Conservation (phyloP, 2,797 vertebrate genomes). For the Tapera naevia region DNA sequence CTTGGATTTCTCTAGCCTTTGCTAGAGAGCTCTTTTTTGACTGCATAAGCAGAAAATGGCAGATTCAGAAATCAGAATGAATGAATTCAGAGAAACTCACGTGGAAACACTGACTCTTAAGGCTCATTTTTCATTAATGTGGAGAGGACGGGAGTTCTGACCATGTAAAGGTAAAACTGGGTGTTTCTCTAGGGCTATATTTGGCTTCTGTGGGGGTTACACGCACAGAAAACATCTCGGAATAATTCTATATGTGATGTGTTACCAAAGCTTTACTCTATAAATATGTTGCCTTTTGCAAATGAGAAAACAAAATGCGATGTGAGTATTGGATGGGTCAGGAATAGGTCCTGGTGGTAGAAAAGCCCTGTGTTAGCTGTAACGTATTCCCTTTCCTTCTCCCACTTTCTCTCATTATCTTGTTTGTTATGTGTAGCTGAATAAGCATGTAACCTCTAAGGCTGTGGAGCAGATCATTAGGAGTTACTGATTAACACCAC, state of each 20-base stretch:
- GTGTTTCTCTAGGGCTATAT: slow-evolving; percentile 3
- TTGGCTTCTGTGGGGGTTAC: slow-evolving; percentile 21
- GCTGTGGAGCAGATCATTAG: slow-evolving; percentile 71
- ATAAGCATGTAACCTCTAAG: slow-evolving; percentile 56
- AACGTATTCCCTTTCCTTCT: background rate
- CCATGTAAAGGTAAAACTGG: slow-evolving; percentile 45
- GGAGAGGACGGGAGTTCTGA: slow-evolving; percentile 1
- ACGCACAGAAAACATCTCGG: background rate
- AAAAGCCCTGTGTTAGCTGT: background rate
- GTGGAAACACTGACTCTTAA: slow-evolving; percentile 27
- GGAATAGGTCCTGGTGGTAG: background rate
- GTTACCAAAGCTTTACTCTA: slow-evolving; percentile 11
- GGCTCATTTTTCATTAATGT: slow-evolving; percentile 52
- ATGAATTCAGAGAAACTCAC: slow-evolving; percentile 41
- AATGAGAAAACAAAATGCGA: slow-evolving; percentile 23
- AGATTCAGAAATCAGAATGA: slow-evolving; percentile 66
- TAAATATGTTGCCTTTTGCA: slow-evolving; percentile 23
- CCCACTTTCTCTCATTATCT: slow-evolving; percentile 53
- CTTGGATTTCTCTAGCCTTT: slow-evolving; percentile 31
- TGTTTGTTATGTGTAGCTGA: slow-evolving; percentile 65
- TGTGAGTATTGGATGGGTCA: background rate
- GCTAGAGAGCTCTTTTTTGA: background rate
- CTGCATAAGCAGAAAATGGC: slow-evolving; percentile 57
- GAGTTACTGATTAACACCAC: slow-evolving; percentile 83
- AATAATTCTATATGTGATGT: background rate